Conservation (phyloP, 2,113 vertebrate genomes). For the Macroglossus sobrinus region DNA sequence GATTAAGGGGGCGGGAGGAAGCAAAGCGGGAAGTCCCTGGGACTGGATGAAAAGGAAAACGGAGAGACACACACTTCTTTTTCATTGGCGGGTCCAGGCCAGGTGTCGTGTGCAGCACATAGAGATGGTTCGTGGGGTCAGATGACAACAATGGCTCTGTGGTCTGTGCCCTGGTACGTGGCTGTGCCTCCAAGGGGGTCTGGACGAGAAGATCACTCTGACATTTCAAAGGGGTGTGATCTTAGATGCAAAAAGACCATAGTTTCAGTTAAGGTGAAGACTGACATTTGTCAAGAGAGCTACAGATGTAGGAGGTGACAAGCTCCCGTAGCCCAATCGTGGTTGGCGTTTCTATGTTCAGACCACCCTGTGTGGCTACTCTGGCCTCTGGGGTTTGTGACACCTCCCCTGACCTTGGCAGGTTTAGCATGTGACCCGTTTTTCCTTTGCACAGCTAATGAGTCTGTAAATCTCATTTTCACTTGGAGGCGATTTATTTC, state of each 20-base stretch:
- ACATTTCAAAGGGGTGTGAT: too few species aligned
- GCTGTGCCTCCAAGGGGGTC: background rate
- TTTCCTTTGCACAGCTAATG: too few species aligned
- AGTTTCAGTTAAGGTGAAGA: too few species aligned
- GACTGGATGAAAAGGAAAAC: background rate
- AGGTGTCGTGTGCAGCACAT: background rate
- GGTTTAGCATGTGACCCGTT: background rate
- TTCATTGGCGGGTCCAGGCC: rapidly evolving
- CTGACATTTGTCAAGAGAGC: too few species aligned
- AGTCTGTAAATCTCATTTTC: background rate
- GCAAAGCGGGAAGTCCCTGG: background rate
- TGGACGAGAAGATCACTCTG: too few species aligned
- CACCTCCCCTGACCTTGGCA: too few species aligned
- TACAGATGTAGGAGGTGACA: background rate
- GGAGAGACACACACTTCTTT: background rate
- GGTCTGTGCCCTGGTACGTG: background rate
- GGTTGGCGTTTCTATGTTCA: background rate
- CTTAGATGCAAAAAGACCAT: too few species aligned
- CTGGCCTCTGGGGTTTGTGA: background rate
- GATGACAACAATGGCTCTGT: background rate
- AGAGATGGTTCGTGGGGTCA: background rate
- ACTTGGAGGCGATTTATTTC: background rate
- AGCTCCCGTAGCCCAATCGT: too few species aligned
- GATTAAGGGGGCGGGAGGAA: background rate
- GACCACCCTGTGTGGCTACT: too few species aligned